Conservation (phyloP, 1,140 invertebrate genomes). For the Saccostrea echinata region DNA sequence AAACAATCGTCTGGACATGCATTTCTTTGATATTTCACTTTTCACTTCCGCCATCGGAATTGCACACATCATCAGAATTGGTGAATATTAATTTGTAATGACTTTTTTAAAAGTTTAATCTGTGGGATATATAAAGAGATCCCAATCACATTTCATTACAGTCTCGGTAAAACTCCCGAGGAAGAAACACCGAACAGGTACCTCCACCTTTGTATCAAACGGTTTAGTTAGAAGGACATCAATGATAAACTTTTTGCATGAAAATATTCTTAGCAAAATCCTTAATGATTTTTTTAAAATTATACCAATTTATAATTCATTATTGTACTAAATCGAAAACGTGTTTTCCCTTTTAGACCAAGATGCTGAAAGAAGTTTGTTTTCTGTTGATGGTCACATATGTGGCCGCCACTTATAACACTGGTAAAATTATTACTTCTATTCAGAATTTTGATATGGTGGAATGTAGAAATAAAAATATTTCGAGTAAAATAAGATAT, state of each 20-base stretch:
- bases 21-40: conserved; percentile 17
- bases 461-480: no score
- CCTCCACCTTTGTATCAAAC: no score
- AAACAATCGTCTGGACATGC: neutral
- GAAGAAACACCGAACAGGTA: neutral
- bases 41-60: neutral
- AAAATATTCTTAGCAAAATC: neutral
- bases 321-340: neutral
- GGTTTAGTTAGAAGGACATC: no score
- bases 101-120: no score
- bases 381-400: conserved; percentile 23
- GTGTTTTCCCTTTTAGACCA: neutral
- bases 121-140: neutral
- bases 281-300: neutral
- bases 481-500: no score
- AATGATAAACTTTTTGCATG: no score
- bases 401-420: neutral
- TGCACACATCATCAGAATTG: neutral
- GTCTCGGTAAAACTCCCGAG: neutral
- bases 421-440: neutral
- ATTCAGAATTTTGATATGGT: neutral
- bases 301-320: neutral
- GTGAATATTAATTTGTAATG: neutral
- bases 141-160: neutral
- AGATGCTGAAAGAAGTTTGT: conserved; percentile 16